A percentile compares a stretch with the other conserved stretches of the same genome.
Evolutionary conservation across 2,797 vertebrate genomes (phyloP).

Genomic region (Chiroxiphia lanceolata): DNA sequence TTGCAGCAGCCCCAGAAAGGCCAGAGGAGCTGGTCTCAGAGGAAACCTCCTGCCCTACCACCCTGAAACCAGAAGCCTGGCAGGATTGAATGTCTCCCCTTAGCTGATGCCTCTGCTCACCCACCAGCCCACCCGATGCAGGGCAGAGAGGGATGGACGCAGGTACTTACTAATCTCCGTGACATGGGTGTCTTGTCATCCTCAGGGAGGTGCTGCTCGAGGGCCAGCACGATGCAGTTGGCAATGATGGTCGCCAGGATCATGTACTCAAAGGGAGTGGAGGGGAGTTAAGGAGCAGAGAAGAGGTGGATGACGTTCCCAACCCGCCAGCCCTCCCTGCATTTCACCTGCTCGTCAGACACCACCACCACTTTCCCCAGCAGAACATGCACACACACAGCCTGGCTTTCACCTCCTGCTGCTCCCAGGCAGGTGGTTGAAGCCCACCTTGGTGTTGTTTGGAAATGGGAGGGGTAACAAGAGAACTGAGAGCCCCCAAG

Average conservation of each 20-base stretch:
- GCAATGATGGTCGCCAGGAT: slow-evolving; percentile 98
- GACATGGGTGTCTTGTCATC: slow-evolving; percentile 99
- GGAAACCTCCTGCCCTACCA: not conserved
- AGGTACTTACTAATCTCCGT: slow-evolving; percentile 86
- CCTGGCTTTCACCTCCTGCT: not conserved
- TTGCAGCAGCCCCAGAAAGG: not conserved
- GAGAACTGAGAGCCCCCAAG: not conserved
- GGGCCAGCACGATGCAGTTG: slow-evolving; percentile 95
- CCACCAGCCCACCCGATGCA: fast-evolving
- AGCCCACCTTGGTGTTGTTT: not conserved
- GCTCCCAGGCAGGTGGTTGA: not conserved
- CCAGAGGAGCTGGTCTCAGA: not conserved
- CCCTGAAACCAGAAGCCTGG: not conserved
- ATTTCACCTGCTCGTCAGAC: not conserved
- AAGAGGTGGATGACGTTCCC: not conserved
- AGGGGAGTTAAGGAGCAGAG: slow-evolving; percentile 82
- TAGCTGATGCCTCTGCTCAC: not conserved
- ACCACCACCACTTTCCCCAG: fast-evolving
- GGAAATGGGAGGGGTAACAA: not conserved
- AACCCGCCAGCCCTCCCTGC: not conserved
- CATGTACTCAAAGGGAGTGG: slow-evolving; percentile 98
- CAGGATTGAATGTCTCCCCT: not conserved
- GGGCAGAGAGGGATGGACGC: not conserved
- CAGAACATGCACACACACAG: fast-evolving
- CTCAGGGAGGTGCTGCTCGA: slow-evolving; percentile 96